Base-by-base conservation (phyloP, 2,113 vertebrate species). In the Steatornis caripensis region DNA sequence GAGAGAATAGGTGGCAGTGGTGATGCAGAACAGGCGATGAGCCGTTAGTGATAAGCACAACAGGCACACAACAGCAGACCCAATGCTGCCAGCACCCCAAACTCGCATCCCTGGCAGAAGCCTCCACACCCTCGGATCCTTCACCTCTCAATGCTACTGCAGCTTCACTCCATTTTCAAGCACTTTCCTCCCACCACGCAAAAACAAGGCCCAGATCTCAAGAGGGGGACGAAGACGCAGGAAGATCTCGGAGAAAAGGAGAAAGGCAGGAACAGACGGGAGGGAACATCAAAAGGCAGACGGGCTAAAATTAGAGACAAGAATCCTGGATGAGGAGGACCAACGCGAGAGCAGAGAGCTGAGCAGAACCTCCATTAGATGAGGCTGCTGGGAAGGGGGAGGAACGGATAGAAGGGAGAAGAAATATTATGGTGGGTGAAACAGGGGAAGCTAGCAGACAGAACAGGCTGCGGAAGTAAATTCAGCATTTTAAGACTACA, bases 271-370 rank as follows among this genome's bases (percentile, higher is more conserved):
- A 97, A 96, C 88, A 96, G 83, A 88, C 48, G 3, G 55, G 49
- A 94, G 21, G 53, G 55, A 87, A 95, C 85, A 89, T 90, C 83
- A 14, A 86, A 94, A 96, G 72, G 71, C 82, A 95, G 90, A 86
- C 8, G 6, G 46, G 76, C 88, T 96, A 97, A 97, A 96, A 95
- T 93, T 93, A 94, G 95, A 95, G 82, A 76, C 75, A 83, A 88
- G 84, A 74, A 82, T 65, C 62, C 69, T 61, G 66, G 41, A 72
- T 72, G 62, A 79, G 60, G 34, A 93, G 17, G 78, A 89, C 91
- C 78, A 77, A 89, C 49, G 48, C 27, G 3, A 74, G 68, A 81
- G 76, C 55, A 48, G 74, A 55, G 54, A 17, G 43, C 53, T 0
- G 4, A 91, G 79, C 78, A 91, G 81, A 93, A 87, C 84, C 57